Evolutionary conservation across 2,888 invertebrate species (phyloP).

Genomic region (Linnaemya vulpina): DNA sequence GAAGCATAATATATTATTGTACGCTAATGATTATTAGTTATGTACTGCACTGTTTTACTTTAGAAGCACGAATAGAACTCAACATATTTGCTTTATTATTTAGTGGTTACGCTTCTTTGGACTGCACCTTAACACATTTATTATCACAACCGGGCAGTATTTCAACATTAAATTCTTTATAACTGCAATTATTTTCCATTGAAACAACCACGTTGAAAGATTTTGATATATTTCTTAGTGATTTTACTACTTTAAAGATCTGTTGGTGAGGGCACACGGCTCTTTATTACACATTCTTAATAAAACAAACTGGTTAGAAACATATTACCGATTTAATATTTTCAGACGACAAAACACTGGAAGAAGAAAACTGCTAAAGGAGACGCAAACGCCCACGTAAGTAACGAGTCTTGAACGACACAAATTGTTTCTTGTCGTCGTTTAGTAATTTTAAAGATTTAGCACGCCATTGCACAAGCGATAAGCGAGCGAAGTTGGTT

Average conservation of each 20-base stretch:
- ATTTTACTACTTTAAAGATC: constrained; percentile 9
- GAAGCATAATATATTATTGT: no score
- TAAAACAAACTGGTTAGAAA: constrained; percentile 61
- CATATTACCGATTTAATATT: constrained; percentile 55
- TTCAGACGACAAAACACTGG: constrained; percentile 22
- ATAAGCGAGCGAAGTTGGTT: background rate
- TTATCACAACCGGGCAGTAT: no score
- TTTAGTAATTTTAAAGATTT: constrained; percentile 40
- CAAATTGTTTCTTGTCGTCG: constrained; percentile 50
- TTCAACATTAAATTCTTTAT: no score
- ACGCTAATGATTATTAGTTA: no score
- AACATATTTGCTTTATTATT: no score
- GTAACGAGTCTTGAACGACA: constrained; percentile 48
- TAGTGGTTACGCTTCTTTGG: no score
- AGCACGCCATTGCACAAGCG: background rate
- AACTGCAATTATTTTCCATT: no score
- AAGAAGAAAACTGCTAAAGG: constrained; percentile 7
- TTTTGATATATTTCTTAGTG: background rate
- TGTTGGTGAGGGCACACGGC: background rate
- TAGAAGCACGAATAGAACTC: no score
- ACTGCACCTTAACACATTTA: no score
- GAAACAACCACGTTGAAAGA: no score
- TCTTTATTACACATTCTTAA: constrained; percentile 4
- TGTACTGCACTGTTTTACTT: no score
- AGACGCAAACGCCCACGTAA: constrained; percentile 55